Base-by-base conservation (phyloP, 1,140 invertebrate species). In the Trigoniulus corallinus region DNA sequence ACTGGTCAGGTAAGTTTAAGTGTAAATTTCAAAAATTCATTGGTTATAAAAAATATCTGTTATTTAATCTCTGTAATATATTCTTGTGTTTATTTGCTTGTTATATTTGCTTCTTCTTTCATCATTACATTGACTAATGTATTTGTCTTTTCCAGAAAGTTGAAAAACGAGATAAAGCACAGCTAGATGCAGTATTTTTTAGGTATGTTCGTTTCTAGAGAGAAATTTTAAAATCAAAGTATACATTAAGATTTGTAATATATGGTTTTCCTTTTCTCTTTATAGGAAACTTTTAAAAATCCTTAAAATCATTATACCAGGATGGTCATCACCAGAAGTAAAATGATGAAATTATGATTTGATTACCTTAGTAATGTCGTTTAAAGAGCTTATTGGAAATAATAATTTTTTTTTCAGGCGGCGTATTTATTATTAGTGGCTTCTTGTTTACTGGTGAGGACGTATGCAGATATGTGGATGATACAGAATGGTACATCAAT, bases 391-490 rank as follows among this genome's bases (percentile, higher is more conserved):
- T 41, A 48, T 20, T 52, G 18, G 48, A 26, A 44, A 12, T n/a
- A 39, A 13, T 39, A 39, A 37, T 27, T 42, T 43, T 51, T 39
- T 52, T 40, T 55, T 59, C 53, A 94, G 72, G 71, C 76, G 52
- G 84, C 81, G 41, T 88, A 86, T 55, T 69, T 94, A 61, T 53
- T 78, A 1, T 61, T 95, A 7, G 82, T 98, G 40, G 91, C 91
- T 3, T 58, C 66, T 7, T 79, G 86, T 23, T 70, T 98, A 7
- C 72, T 95, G 10, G 76, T 82, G 3, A 75, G 93, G 61, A 95
- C 93, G 0, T 73, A 93, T 23, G 95, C 89, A 64, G 94, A 98
- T 71, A 76, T 98, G 44, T 98, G 91, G 89, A 81, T 97, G 72
- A 98, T 98, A 56, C 81, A 87, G 58, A 87, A 87, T 67, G 81